Percentiles rank a stretch among this genome's conserved stretches.
phyloP scores from a whole-genome alignment of 2,888 invertebrate genomes.

The Dicyrtomina minuta region DNA sequence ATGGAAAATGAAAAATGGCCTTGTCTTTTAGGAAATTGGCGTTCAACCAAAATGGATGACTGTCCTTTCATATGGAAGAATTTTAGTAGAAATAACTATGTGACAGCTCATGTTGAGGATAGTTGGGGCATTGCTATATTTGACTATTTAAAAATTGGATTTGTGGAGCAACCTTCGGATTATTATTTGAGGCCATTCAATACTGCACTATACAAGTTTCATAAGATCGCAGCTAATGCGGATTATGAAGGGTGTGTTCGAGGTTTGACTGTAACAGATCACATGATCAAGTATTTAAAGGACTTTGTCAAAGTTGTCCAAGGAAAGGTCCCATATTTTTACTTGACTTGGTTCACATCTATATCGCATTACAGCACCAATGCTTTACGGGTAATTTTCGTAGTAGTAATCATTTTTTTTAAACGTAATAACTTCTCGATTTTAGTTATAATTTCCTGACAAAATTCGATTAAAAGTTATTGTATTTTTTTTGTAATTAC shows the following conservation, averaged over 20 bases:
- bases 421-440: constrained; percentile 34
- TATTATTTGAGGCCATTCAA: constrained; percentile 74
- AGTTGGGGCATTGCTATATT: constrained; percentile 71
- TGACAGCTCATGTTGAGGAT: constrained; percentile 80
- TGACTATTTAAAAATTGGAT: constrained; percentile 72
- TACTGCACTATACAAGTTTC: constrained; percentile 63
- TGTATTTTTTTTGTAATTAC: no score
- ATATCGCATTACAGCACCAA: constrained; percentile 54
- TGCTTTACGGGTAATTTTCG: constrained; percentile 45
- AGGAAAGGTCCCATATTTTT: constrained; percentile 43
- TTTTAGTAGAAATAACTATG: constrained; percentile 70
- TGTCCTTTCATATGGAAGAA: constrained; percentile 77
- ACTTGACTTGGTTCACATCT: constrained; percentile 50
- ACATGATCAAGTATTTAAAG: constrained; percentile 41
- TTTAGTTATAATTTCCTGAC: no score
- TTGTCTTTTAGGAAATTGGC: constrained; percentile 53
- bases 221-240: constrained; percentile 24
- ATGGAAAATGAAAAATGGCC: constrained; percentile 48
- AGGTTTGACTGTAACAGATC: constrained; percentile 41
- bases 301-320: constrained; percentile 38
- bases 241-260: constrained; percentile 39
- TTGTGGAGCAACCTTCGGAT: constrained; percentile 73
- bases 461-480: no score
- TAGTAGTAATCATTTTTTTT: no score
- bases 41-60: constrained; percentile 63